Conservation (phyloP, 2,888 invertebrate genomes). For the Plutella xylostella region DNA sequence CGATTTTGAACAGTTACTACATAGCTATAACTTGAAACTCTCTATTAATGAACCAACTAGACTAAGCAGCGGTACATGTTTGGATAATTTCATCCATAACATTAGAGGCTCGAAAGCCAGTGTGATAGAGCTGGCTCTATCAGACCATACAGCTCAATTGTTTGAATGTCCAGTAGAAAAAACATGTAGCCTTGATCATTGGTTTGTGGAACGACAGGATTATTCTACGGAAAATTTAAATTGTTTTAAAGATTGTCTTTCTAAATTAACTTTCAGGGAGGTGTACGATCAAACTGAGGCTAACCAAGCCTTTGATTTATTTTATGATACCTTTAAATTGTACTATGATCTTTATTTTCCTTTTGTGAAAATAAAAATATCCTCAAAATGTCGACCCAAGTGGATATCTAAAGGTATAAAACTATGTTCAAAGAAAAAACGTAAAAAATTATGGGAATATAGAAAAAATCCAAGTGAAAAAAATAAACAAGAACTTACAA, state of each 20-base stretch:
- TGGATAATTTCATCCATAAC: conserved; percentile 10
- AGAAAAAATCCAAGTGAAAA: neutral
- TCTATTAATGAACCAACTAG: conserved; percentile 5
- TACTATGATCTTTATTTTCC: conserved; percentile 9
- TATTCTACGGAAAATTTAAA: conserved; percentile 3
- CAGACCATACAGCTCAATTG: conserved; percentile 14
- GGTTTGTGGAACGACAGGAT: conserved; percentile 3
- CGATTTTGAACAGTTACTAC: conserved; percentile 7
- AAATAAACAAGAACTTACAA: neutral
- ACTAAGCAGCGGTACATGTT: conserved; percentile 3
- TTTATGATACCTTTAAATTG: conserved; percentile 1
- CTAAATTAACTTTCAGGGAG: conserved; percentile 1
- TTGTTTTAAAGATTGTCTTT: conserved; percentile 5
- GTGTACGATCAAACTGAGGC: neutral
- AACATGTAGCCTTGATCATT: neutral
- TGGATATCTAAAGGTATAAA: conserved; percentile 9
- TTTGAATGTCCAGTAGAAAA: conserved; percentile 6
- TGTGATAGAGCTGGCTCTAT: conserved; percentile 5
- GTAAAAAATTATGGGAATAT: conserved; percentile 8
- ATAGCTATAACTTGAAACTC: conserved; percentile 8
- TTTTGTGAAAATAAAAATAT: conserved; percentile 1
- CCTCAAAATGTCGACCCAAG: neutral
- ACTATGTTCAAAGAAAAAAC: conserved; percentile 4
- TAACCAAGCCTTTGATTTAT: conserved; percentile 3
- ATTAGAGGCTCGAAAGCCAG: conserved; percentile 1